These are phyloP conservation scores for Psephotus haematonotus DNA, from an alignment of 2,113 vertebrate species.

Conservation along the genomic window DNA sequence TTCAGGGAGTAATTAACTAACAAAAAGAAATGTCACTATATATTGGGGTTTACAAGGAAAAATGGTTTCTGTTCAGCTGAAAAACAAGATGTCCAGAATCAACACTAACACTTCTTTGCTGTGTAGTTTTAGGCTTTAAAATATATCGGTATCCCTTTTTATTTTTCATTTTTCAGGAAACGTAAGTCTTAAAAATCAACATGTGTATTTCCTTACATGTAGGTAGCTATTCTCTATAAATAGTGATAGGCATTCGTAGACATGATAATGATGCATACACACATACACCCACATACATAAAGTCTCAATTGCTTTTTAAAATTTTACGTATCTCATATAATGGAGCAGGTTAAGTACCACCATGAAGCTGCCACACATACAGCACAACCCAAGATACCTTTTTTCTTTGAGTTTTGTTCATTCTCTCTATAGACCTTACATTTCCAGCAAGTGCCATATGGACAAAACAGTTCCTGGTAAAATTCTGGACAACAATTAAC, in stretches of 20 bases:
- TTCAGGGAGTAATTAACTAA: slow-evolving; percentile 2
- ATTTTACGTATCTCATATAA: background rate
- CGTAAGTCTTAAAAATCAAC: background rate
- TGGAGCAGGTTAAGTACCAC: background rate
- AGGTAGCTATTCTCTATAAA: background rate
- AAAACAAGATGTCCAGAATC: background rate
- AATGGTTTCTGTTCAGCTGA: background rate
- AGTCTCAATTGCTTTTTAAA: background rate
- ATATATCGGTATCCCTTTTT: background rate
- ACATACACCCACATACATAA: background rate
- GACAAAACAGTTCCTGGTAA: slow-evolving; percentile 68
- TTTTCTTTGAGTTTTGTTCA: background rate
- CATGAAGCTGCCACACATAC: background rate
- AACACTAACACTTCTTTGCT: background rate
- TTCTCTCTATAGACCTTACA: slow-evolving; percentile 23
- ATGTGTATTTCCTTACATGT: background rate
- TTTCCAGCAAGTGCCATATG: slow-evolving; percentile 75
- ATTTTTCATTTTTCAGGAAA: background rate
- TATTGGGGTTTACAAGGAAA: background rate
- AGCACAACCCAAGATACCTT: background rate
- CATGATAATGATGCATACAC: background rate
- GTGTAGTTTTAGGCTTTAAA: background rate
- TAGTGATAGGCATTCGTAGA: background rate
- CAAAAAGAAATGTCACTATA: slow-evolving; percentile 10
- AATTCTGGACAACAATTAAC: slow-evolving; percentile 75